phyloP scores from a whole-genome alignment of 1,140 invertebrate species.

The Chironomus striatipennis region DNA sequence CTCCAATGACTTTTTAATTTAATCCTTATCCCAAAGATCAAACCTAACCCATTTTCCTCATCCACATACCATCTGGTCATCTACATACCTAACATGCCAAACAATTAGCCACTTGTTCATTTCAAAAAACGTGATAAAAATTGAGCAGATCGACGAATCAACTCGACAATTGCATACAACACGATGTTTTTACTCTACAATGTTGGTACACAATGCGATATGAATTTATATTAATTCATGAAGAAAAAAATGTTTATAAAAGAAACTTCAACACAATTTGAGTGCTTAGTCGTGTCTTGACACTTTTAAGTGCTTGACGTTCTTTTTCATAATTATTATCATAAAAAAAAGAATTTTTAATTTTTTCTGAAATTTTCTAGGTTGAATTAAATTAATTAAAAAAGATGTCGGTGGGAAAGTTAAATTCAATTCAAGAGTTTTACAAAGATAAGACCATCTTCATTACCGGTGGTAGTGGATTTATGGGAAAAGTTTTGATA shows the following conservation, averaged over 20 bases:
- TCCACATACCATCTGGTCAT: too few species aligned
- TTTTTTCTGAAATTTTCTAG: not conserved
- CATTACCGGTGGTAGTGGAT: slow-evolving; percentile 57
- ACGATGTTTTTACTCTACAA: too few species aligned
- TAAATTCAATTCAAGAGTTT: slow-evolving; percentile 33
- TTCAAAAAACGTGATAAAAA: too few species aligned
- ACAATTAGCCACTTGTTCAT: too few species aligned
- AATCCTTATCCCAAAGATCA: too few species aligned
- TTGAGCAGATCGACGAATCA: too few species aligned
- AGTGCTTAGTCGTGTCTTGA: not conserved
- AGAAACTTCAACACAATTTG: not conserved
- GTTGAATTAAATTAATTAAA: not conserved
- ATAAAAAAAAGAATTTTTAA: not conserved
- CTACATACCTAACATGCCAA: too few species aligned
- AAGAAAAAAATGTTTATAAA: not conserved
- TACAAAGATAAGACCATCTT: slow-evolving; percentile 45
- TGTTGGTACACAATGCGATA: too few species aligned
- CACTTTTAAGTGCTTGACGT: not conserved
- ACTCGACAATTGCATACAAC: too few species aligned
- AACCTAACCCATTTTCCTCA: too few species aligned
- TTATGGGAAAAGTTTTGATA: slow-evolving; percentile 79
- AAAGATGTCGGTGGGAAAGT: not conserved
- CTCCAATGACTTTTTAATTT: too few species aligned
- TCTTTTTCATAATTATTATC: not conserved
- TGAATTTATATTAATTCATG: not conserved